phyloP scores from a whole-genome alignment of 1,140 invertebrate genomes.

The Epicauta chinensis region DNA sequence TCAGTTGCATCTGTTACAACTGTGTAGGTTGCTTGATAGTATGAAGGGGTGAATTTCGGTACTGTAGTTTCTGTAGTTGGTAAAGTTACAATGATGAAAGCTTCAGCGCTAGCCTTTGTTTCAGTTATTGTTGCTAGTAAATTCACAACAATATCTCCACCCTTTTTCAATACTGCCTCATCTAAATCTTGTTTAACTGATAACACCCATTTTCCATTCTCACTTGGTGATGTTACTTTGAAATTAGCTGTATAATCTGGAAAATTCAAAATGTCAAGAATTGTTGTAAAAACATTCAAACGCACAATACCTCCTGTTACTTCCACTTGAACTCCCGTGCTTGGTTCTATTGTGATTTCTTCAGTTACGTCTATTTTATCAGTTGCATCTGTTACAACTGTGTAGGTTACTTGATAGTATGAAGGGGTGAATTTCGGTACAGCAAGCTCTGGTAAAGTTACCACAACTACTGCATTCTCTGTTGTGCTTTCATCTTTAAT shows the following conservation, averaged over 20 bases:
- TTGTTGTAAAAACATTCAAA: no score
- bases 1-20: no score
- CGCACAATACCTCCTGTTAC: background rate
- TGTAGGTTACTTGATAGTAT: no score
- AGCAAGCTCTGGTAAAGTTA: no score
- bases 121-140: slow-evolving; percentile 6
- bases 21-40: no score
- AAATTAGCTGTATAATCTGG: slow-evolving; percentile 5
- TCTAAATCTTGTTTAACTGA: background rate
- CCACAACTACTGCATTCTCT: no score
- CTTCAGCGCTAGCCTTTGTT: background rate
- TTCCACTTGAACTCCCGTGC: background rate
- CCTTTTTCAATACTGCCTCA: background rate
- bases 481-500: no score
- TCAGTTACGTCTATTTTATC: slow-evolving; percentile 1
- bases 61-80: background rate
- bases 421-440: no score
- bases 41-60: no score
- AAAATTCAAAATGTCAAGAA: no score
- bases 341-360: background rate
- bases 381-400: background rate
- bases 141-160: slow-evolving; percentile 12
- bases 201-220: background rate
- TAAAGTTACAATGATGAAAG: background rate
- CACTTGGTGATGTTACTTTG: no score